Evolutionary conservation across 2,113 vertebrate genomes (phyloP), one percentile per base, ranked within the genome.

Genomic region (Hirundichthys speculiger): DNA sequence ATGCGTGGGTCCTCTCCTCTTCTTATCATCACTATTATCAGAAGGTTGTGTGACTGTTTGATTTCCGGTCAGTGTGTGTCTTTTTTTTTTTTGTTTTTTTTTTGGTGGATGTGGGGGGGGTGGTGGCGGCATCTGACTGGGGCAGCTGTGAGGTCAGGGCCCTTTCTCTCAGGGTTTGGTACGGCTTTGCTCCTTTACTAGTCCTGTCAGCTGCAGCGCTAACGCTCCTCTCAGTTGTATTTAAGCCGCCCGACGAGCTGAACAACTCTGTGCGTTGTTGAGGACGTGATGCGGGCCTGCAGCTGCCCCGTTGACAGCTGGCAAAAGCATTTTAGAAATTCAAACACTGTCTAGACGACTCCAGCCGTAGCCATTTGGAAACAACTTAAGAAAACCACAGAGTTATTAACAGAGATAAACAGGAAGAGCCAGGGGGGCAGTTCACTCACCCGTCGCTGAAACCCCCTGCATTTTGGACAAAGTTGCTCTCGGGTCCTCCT

Each of bases 281-380:
- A 13, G 54, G 63, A 51, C 39, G 24, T 52, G 54, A 52, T 34
- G 68, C 61, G 57, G 83, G 74, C 72, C 82, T n/a, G 75, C 77
- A 88, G 82, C 89, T 87, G 89, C 70, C 84, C 79, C 56, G 73
- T 38, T 90, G 89, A 88, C 86, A 89, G 85, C 85, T 89, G 85
- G 77, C 69, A 64, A 79, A 79, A 61, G 58, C 79, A 85, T 87
- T 83, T 64, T n/a, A 75, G 77, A n/a, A 66, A 85, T 66, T 67
- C 73, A 68, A 75, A 74, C 34, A 63, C 70, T 74, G 83, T 71
- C 75, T 34, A 34, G 77, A 77, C 64, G 75, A 76, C 20, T 27
- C 59, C 30, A 69, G 24, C 65, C 48, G 53, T 38, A 12, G 72
- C 48, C 73, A n/a, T 76, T 78, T 59, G 73, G 73, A 80, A 72